These are phyloP conservation scores for Lipophrys pholis DNA, from an alignment of 2,113 vertebrate species.

Conservation along the genomic window DNA sequence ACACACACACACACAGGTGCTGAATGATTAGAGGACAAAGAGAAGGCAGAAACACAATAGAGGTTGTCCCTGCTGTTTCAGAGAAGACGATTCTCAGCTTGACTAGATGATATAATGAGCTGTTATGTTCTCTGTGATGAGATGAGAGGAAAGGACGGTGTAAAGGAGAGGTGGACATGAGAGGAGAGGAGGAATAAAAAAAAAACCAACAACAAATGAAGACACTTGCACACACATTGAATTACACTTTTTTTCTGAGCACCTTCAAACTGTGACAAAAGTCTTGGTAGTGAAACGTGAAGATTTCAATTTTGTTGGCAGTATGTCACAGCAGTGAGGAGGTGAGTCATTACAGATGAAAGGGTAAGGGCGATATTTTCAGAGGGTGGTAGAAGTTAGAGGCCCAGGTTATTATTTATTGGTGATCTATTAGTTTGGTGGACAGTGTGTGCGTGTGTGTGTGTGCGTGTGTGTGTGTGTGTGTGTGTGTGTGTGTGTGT, in stretches of 20 bases:
- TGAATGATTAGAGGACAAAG: constrained; percentile 77
- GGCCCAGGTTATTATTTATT: constrained; percentile 70
- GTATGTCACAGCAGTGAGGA: constrained; percentile 49
- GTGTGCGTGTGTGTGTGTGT: constrained; percentile 21
- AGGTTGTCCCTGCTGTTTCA: constrained; percentile 73
- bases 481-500: constrained; percentile 8
- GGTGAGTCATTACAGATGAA: constrained; percentile 37
- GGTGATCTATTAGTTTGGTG: constrained; percentile 64
- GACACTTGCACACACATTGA: constrained; percentile 4
- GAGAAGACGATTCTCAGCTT: constrained; percentile 74
- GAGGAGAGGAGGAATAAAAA: constrained; percentile 48
- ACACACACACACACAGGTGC: constrained; percentile 18
- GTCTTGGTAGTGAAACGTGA: constrained; percentile 79
- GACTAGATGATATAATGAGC: constrained; percentile 78
- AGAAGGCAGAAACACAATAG: constrained; percentile 65
- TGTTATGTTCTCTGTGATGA: constrained; percentile 72
- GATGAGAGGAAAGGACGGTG: constrained; percentile 69
- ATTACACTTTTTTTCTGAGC: constrained; percentile 28
- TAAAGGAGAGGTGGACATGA: constrained; percentile 59
- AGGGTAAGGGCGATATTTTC: constrained; percentile 43
- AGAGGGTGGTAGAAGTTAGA: constrained; percentile 25
- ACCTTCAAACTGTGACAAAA: constrained; percentile 76
- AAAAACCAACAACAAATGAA: constrained; percentile 41
- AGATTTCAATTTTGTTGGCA: constrained; percentile 69
- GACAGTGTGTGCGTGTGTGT: constrained; percentile 7